Base-by-base conservation (phyloP, 2,797 vertebrate species). In the Aldrovandia affinis region DNA sequence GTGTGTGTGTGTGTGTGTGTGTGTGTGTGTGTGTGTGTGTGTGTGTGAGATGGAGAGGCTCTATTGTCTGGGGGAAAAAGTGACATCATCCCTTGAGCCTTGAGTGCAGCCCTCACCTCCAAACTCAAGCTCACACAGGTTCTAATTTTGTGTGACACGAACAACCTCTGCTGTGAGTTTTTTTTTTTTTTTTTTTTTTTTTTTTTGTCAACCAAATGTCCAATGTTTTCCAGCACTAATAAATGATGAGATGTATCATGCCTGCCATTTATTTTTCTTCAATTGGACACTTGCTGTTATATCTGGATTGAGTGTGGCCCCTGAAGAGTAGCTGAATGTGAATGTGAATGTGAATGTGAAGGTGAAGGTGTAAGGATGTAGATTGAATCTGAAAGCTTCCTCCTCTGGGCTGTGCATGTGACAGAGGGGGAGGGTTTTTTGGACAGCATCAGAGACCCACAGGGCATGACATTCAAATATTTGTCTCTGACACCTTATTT, bases 201-300 rank as follows among this genome's bases (percentile, higher is more conserved):
- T 20, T 20, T 7, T 57, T 15, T 57, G 55, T 57, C 55, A 57
- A 8, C 55, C 15, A 14, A 20, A 7, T 57, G 55, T 57, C 55
- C 73, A 47, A 47, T 77, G 73, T 77, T 47, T 77, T 42, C 25
- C 22, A 44, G 39, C 73, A 77, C 73, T 25, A 77, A 77, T 77
- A 77, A 77, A 77, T 77, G 73, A 77, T 77, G 73, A 77, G 73
- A 47, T 47, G 20, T 77, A 47, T 22, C 25, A 47, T 70, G 68
- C 68, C 14, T 65, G 36, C 33, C 63, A 68, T 42, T 57, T 7
- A 14, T 77, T 47, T 77, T 77, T 12, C 30, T 77, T 47, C 33
- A 9, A 57, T 57, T 55, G 50, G 7, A n/a, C 18, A 33, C 3
- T 22, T 22, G 33, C 9, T 5, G 14, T 30, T 4, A 18, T 33